phyloP scores from a whole-genome alignment of 1,140 invertebrate genomes.

The Acromyrmex heyeri region DNA sequence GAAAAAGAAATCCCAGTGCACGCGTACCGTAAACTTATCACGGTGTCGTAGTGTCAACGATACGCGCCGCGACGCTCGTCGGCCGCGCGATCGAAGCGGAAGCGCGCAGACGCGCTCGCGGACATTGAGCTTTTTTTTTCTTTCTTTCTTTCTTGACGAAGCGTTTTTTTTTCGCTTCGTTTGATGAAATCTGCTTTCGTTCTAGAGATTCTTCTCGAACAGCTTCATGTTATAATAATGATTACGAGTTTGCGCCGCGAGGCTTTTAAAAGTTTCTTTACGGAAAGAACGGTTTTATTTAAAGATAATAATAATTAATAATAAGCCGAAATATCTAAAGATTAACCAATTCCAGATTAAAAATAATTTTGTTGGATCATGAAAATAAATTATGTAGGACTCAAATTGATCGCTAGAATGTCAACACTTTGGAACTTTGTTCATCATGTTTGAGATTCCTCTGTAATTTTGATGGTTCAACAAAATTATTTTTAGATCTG shows the following conservation, averaged over 20 bases:
- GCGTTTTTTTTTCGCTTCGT: neutral
- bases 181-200: neutral
- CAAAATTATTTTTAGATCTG: too few species aligned
- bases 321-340: too few species aligned
- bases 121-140: neutral
- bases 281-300: too few species aligned
- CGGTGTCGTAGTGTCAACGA: conserved; percentile 52
- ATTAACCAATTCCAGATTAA: too few species aligned
- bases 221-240: neutral
- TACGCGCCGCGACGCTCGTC: neutral
- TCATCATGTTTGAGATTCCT: too few species aligned
- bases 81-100: neutral
- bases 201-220: neutral
- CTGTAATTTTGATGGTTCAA: too few species aligned
- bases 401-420: too few species aligned
- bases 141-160: neutral
- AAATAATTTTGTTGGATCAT: too few species aligned
- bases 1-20: neutral
- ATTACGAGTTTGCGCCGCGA: neutral
- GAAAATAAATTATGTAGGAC: too few species aligned
- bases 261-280: neutral
- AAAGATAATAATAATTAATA: too few species aligned
- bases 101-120: conserved; percentile 22
- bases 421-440: too few species aligned
- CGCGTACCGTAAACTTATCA: conserved; percentile 14